Evolutionary conservation across 2,797 vertebrate species (phyloP), one percentile per base, ranked within the genome.

Genomic region (Heliangelus exortis): DNA sequence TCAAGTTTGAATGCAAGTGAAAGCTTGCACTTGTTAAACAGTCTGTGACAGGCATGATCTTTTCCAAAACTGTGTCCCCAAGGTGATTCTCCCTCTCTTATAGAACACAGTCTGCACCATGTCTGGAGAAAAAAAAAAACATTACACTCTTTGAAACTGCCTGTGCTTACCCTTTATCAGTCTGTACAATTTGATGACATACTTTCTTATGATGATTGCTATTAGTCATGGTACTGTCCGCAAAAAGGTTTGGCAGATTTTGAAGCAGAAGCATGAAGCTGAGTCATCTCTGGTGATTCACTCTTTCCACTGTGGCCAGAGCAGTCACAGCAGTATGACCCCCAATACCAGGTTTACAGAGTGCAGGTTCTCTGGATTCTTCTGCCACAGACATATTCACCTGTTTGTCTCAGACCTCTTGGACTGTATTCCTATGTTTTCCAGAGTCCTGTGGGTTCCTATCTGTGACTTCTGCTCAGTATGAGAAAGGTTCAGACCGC

Each of bases 271-370:
- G 21, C 16, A 72, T 25, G 36, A 75, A 53, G 53, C 84, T 79
- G 69, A 97, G 31, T 77, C 62, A 71, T 73, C 63, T 55, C 83
- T 69, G 84, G 51, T 97, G 97, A 98, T 77, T 97, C 96, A 97
- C 13, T 75, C 31, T 91, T 96, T 89, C 88, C 75, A 18, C n/a
- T 80, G 21, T 13, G 83, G 17, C 29, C 74, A 58, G 28, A 71
- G 43, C 94, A 14, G 36, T 79, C 65, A 87, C 33, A 34, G 21
- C 36, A 47, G 55, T 12, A 12, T 20, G 15, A 86, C 55, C 21
- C 29, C 13, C 73, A 19, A 45, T 28, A 84, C 1, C 33, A 69
- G 0, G 0, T 67, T 89, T 88, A 5, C 25, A 29, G 72, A 39
- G 28, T 17, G 9, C 19, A 88, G 15, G 19, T 43, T 43, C 31